Conservation (phyloP, 2,113 vertebrate genomes). For the Crotalus viridis region DNA sequence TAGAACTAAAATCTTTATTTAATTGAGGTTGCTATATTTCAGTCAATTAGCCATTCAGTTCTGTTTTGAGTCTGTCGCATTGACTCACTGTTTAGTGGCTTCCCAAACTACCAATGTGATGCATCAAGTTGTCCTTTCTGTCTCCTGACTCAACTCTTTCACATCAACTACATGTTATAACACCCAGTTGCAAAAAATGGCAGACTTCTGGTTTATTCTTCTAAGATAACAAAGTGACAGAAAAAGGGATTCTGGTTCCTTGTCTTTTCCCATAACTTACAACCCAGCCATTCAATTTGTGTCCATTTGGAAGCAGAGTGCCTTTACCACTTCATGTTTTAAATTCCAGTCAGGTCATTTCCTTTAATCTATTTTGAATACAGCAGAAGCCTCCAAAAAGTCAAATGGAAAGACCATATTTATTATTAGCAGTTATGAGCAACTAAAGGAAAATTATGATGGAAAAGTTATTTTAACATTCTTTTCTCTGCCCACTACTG, state of each 20-base stretch:
- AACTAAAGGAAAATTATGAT: constrained; percentile 16
- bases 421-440: constrained; percentile 18
- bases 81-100: neutral
- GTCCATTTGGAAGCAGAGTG: constrained; percentile 16
- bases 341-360: neutral
- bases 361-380: neutral
- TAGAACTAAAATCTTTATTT: neutral
- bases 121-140: neutral
- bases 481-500: neutral
- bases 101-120: neutral
- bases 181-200: neutral
- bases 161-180: neutral
- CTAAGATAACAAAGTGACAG: constrained; percentile 46
- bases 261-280: constrained; percentile 43
- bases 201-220: constrained; percentile 32
- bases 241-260: constrained; percentile 25
- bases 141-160: neutral
- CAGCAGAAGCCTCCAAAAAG: neutral
- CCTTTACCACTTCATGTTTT: constrained; percentile 47
- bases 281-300: constrained; percentile 37
- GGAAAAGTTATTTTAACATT: neutral
- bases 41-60: neutral
- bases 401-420: constrained; percentile 8
- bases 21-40: neutral
- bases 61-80: neutral